A percentile compares a stretch with the other conserved stretches of the same genome.
These are phyloP conservation scores for Pterostichus niger DNA, from an alignment of 2,888 invertebrate genomes.

Conservation along the genomic window DNA sequence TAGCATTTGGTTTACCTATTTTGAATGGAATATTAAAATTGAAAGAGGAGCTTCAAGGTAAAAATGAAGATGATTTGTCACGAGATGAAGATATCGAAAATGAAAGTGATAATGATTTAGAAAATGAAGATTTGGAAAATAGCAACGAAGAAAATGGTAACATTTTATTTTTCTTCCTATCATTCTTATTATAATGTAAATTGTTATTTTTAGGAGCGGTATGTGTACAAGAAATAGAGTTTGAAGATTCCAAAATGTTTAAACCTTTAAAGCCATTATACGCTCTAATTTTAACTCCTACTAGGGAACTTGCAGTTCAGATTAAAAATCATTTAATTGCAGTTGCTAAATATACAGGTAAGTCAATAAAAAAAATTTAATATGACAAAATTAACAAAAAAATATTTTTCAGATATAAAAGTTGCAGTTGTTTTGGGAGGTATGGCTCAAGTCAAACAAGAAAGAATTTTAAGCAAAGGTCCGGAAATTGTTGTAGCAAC, in stretches of 20 bases:
- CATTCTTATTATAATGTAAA: slow-evolving; percentile 71
- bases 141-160: slow-evolving; percentile 68
- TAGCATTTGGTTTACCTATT: slow-evolving; percentile 98
- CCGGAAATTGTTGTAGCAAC: slow-evolving; percentile 98
- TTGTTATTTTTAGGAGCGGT: slow-evolving; percentile 78
- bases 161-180: slow-evolving; percentile 23
- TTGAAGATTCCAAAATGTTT: slow-evolving; percentile 71
- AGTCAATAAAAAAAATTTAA: slow-evolving; percentile 2
- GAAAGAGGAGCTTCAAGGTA: slow-evolving; percentile 74
- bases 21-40: slow-evolving; percentile 89
- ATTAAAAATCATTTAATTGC: slow-evolving; percentile 91
- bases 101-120: slow-evolving; percentile 68
- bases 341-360: slow-evolving; percentile 89
- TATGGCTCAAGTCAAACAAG: slow-evolving; percentile 95
- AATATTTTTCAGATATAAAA: slow-evolving; percentile 78
- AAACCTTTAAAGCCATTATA: slow-evolving; percentile 81
- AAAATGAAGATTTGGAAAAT: slow-evolving; percentile 63
- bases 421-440: slow-evolving; percentile 95
- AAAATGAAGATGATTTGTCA: slow-evolving; percentile 71
- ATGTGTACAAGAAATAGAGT: slow-evolving; percentile 80
- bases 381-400: slow-evolving; percentile 20
- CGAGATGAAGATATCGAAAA: slow-evolving; percentile 75
- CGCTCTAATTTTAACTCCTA: slow-evolving; percentile 95
- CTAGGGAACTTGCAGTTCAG: slow-evolving; percentile 97
- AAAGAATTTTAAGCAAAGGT: slow-evolving; percentile 87